Evolutionary conservation across 2,797 vertebrate species (phyloP), one percentile per base, ranked within the genome.

Genomic region (Heterohyrax brucei): DNA sequence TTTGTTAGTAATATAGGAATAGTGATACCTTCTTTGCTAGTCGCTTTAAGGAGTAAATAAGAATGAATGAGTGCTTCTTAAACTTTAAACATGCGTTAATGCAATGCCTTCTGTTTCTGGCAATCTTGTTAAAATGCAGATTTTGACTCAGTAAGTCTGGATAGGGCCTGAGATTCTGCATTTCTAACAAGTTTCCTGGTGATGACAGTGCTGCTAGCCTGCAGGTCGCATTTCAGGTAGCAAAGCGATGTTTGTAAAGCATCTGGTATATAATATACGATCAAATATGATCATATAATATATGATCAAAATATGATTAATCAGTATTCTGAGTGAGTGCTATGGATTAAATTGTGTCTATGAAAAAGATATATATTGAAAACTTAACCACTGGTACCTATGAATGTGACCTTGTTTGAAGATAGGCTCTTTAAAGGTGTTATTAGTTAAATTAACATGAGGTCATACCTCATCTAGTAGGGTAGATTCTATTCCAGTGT

Each of bases 31-130:
- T 77, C 5, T n/a, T 61, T 53, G 21, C 44, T 6, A 10, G 72
- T 83, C 19, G n/a, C 33, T 66, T 10, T 70, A 44, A 89, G 83
- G 66, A 73, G 77, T 3, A 86, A 80, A 50, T 77, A 39, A 95
- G 18, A 24, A 39, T 39, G 18, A 16, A 44, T 7, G 4, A 50
- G 0, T n/a, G 24, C 8, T 82, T 64, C 61, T 76, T 61, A 66
- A 28, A 80, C 33, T 48, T 83, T 39, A 33, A 44, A 10, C 2
- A 0, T 85, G 28, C 59, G 50, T 21, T 39, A 61, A 44, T n/a
- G 24, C 59, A 46, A 39, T n/a, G 33, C 10, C 14, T 84, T 18
- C 48, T 10, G 10, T 24, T 18, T 4, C 14, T 64, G 44, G 21
- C 62, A 50, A 75, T 14, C 48, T 84, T 76, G 30, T 53, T 68